Evolutionary conservation across 1,140 invertebrate genomes (phyloP), one percentile per base, ranked within the genome.

Genomic region (Nephotettix cincticeps): DNA sequence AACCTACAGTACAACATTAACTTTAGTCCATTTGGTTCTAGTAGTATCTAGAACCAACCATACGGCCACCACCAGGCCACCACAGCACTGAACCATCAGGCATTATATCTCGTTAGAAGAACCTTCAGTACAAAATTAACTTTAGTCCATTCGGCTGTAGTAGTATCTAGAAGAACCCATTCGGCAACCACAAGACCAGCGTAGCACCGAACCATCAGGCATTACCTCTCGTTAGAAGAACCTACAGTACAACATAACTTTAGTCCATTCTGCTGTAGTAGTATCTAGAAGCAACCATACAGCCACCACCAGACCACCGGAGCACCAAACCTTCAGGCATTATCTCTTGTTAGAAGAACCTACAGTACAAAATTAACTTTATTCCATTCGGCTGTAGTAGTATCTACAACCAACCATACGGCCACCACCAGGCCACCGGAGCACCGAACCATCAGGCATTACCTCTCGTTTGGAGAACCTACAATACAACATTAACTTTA

Each of bases 331-430:
- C 71, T 61, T 72, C 40, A 43, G 40, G 40, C 40, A 43, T 43
- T n/a, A 9, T n/a, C n/a, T n/a, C 40, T n/a, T n/a, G n/a, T n/a
- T n/a, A n/a, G n/a, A n/a, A n/a, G n/a, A 43, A 43, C 40, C 40
- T n/a, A 43, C 40, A 11, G n/a, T n/a, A n/a, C n/a, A n/a, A n/a
- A n/a, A n/a, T n/a, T n/a, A n/a, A n/a, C n/a, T n/a, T n/a, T n/a
- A n/a, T n/a, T n/a, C n/a, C n/a, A 87, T 2, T 89, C 90, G 13
- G 85, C 87, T 32, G 71, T 58, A 2, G 73, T 17, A 1, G 56
- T 27, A 14, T 43, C 27, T 2, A 67, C 47, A 0, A 63, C 11
- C 30, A 65, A 25, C 70, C 70, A 68, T 45, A 27, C 32, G 51
- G 70, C 65, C 64, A 51, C 40, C 32, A 67, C 64, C 4, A 71